Evolutionary conservation across 2,797 vertebrate species (phyloP).

Genomic region (Lophotriccus pileatus): DNA sequence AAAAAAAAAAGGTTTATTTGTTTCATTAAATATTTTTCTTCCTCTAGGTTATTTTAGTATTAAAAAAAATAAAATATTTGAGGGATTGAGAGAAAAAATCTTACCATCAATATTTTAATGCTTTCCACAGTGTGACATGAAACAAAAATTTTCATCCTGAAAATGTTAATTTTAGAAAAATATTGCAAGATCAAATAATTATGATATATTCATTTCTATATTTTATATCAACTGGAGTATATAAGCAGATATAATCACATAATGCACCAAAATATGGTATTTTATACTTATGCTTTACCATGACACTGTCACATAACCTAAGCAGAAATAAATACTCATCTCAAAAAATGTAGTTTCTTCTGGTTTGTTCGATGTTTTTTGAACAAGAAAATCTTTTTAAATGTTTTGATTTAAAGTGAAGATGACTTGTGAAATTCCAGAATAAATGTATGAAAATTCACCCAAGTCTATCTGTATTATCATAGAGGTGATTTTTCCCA

Average conservation of each 20-base stretch:
- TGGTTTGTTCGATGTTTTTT: neutral
- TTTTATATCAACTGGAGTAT: neutral
- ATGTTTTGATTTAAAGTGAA: neutral
- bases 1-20: neutral
- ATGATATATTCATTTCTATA: neutral
- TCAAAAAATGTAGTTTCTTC: neutral
- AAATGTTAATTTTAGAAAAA: neutral
- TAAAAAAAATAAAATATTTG: neutral
- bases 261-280: neutral
- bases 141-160: neutral
- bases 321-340: neutral
- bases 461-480: neutral
- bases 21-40: constrained; percentile 25
- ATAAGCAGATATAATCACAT: neutral
- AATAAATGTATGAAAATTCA: neutral
- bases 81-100: neutral
- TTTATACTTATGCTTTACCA: neutral
- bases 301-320: neutral
- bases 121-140: neutral
- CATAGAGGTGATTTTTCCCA: neutral
- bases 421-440: neutral
- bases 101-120: neutral
- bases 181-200: neutral
- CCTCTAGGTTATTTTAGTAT: neutral
- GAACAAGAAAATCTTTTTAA: neutral